phyloP scores from a whole-genome alignment of 2,888 invertebrate genomes.

The Endotricha flammealis region DNA sequence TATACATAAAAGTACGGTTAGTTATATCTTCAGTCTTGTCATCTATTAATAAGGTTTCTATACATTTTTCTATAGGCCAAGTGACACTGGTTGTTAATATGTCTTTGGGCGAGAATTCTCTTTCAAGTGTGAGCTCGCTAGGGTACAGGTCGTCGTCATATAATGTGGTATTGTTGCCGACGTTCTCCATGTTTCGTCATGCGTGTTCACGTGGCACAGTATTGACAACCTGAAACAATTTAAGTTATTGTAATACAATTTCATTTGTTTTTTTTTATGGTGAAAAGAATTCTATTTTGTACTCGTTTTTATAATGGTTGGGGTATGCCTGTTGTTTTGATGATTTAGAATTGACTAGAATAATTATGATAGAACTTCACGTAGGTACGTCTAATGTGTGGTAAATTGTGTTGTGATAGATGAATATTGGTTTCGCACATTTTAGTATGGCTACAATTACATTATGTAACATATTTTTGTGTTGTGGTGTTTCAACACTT shows the following conservation, averaged over 20 bases:
- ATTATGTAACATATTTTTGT: too few relatives aligned
- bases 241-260: conserved; percentile 4
- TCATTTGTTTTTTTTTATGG: too few relatives aligned
- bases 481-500: too few relatives aligned
- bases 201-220: conserved; percentile 33
- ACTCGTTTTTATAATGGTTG: too few relatives aligned
- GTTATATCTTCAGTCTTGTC: conserved; percentile 34
- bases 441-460: too few relatives aligned
- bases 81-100: conserved; percentile 27
- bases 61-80: conserved; percentile 61
- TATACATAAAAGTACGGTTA: conserved; percentile 39
- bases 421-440: too few relatives aligned
- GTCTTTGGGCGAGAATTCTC: conserved; percentile 37
- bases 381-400: too few relatives aligned
- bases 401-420: too few relatives aligned
- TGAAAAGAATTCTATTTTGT: too few relatives aligned
- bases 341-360: too few relatives aligned
- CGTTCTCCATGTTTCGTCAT: conserved; percentile 71
- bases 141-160: conserved; percentile 47
- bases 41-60: conserved; percentile 43
- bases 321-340: too few relatives aligned
- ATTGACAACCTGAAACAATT: conserved; percentile 50
- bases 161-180: conserved; percentile 70
- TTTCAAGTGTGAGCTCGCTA: conserved; percentile 38
- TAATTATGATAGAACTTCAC: too few relatives aligned